phyloP scores from a whole-genome alignment of 2,797 vertebrate species.

The Holocentrus rufus region DNA sequence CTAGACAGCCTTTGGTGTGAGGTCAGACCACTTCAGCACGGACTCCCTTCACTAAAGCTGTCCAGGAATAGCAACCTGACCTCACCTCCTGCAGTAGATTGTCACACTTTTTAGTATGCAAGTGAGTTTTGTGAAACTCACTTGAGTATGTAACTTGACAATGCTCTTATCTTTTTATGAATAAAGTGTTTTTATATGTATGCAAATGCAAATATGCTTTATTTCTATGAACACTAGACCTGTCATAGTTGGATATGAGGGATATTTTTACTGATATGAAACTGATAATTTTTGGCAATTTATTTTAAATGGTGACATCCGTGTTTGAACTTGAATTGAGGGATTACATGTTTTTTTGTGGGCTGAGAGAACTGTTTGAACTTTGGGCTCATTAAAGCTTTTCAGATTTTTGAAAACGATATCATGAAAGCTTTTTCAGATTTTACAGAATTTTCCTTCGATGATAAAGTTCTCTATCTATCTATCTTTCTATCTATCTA shows the following conservation, averaged over 20 bases:
- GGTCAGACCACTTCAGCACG: slow-evolving; percentile 48
- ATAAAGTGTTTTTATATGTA: slow-evolving; percentile 87
- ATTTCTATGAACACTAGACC: slow-evolving; percentile 16
- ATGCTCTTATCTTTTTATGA: slow-evolving; percentile 81
- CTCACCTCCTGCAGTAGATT: slow-evolving; percentile 77
- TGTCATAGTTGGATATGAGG: neutral
- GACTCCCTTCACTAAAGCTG: slow-evolving; percentile 82
- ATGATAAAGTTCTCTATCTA: too few relatives aligned
- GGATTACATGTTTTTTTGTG: too few relatives aligned
- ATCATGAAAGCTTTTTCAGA: too few relatives aligned
- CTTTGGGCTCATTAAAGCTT: too few relatives aligned
- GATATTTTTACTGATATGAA: neutral
- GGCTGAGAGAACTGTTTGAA: too few relatives aligned
- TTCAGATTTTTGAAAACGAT: too few relatives aligned
- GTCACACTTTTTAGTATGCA: slow-evolving; percentile 60
- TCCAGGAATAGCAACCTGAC: slow-evolving; percentile 81
- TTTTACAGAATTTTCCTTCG: too few relatives aligned
- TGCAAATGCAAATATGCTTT: neutral
- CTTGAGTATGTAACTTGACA: slow-evolving; percentile 84
- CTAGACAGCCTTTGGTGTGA: neutral
- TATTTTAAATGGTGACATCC: too few relatives aligned
- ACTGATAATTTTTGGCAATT: too few relatives aligned
- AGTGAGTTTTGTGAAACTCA: slow-evolving; percentile 72
- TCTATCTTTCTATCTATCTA: too few relatives aligned
- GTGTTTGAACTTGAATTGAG: too few relatives aligned